Conservation (phyloP, 2,797 vertebrate species). For the Nyctibius grandis region DNA sequence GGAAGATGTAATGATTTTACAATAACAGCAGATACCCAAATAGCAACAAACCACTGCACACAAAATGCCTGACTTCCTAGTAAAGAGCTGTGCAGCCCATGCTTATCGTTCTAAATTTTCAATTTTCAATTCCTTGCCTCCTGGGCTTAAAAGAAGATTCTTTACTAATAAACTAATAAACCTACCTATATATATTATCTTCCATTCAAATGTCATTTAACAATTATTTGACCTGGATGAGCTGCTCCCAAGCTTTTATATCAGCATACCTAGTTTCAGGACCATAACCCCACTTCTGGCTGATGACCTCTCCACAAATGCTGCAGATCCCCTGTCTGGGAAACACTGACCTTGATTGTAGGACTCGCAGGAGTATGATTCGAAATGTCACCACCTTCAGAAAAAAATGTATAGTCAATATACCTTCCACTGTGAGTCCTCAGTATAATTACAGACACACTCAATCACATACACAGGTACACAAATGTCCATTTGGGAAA, state of each 20-base stretch:
- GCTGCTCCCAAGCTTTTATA: not conserved
- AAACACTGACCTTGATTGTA: not conserved
- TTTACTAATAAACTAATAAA: not conserved
- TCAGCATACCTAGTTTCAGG: not conserved
- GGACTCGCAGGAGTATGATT: not conserved
- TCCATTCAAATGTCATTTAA: not conserved
- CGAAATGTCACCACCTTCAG: not conserved
- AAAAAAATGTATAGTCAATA: not conserved
- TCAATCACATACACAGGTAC: not conserved
- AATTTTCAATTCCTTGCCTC: not conserved
- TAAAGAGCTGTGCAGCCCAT: not conserved
- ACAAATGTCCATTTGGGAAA: not conserved
- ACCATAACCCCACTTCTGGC: not conserved
- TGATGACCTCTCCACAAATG: not conserved
- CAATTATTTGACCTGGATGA: not conserved
- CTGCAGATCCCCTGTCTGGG: not conserved
- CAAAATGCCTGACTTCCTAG: not conserved
- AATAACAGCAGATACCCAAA: not conserved
- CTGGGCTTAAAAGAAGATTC: not conserved
- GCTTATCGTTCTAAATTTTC: not conserved
- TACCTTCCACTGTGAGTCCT: not conserved
- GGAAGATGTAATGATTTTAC: conserved; percentile 26
- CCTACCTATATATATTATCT: not conserved
- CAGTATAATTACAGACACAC: not conserved
- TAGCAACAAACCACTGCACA: not conserved